These are phyloP conservation scores for Perccottus glenii DNA, from an alignment of 2,113 vertebrate species.

Conservation along the genomic window DNA sequence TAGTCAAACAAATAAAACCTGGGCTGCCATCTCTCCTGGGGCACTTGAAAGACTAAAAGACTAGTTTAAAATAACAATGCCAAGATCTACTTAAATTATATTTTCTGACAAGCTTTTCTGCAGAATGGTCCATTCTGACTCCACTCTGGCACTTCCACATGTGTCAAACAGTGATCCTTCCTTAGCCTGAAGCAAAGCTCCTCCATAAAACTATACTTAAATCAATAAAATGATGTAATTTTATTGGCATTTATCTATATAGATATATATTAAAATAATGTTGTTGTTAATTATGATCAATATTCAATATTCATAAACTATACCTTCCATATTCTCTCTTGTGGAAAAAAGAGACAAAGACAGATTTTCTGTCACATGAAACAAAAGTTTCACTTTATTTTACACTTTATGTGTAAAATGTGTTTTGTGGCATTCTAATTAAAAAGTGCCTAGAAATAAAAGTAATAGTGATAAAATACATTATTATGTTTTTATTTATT, in stretches of 20 bases:
- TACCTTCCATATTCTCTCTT: background rate
- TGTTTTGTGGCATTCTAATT: too few species aligned
- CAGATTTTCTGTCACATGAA: background rate
- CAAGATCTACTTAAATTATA: slow-evolving; percentile 25
- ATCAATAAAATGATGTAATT: slow-evolving; percentile 27
- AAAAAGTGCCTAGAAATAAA: too few species aligned
- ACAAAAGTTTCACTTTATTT: background rate
- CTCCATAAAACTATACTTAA: background rate
- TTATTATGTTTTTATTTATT: too few species aligned
- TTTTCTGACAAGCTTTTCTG: slow-evolving; percentile 29
- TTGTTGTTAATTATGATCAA: background rate
- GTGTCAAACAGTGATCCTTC: background rate
- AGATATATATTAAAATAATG: background rate
- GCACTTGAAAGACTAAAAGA: slow-evolving; percentile 12
- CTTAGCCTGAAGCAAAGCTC: background rate
- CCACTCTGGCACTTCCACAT: background rate
- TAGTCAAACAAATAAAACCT: slow-evolving; percentile 20
- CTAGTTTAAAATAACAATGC: slow-evolving; percentile 36
- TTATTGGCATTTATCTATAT: slow-evolving; percentile 20
- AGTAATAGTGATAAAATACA: too few species aligned
- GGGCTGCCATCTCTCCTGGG: slow-evolving; percentile 24
- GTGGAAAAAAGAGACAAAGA: background rate
- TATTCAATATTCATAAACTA: background rate
- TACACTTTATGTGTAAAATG: too few species aligned
- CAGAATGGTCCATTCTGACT: slow-evolving; percentile 27